Percentiles rank a stretch among this genome's conserved stretches.
Evolutionary conservation across 2,113 vertebrate genomes (phyloP).

Genomic region (Miniopterus natalensis): DNA sequence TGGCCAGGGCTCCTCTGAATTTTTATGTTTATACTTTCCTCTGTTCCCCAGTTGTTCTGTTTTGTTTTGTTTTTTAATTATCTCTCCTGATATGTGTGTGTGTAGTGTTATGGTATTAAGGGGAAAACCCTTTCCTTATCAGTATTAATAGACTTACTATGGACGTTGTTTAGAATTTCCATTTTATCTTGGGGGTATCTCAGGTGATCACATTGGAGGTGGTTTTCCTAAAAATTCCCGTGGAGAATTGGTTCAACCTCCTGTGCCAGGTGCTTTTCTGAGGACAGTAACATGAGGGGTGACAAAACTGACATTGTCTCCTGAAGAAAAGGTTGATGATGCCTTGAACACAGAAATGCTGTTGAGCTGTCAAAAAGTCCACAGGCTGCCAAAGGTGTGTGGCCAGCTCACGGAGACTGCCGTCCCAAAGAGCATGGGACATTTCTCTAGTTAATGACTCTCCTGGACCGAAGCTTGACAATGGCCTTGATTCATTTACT

Average conservation of each 20-base stretch:
- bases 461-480: background rate
- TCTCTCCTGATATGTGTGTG: background rate
- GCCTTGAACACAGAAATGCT: background rate
- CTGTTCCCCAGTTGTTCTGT: background rate
- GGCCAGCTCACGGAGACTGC: background rate
- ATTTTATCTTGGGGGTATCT: background rate
- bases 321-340: background rate
- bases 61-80: background rate
- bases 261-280: background rate
- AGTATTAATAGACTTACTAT: background rate
- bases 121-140: background rate
- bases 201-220: background rate
- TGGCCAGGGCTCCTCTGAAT: background rate
- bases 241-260: background rate
- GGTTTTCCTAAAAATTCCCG: background rate
- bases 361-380: background rate
- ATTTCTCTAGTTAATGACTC: background rate
- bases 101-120: background rate
- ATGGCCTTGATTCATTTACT: background rate
- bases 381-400: background rate
- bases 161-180: slow-evolving; percentile 15
- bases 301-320: background rate
- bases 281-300: background rate
- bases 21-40: background rate
- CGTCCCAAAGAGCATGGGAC: background rate